phyloP scores from a whole-genome alignment of 1,140 invertebrate genomes.

The Ips typographus region DNA sequence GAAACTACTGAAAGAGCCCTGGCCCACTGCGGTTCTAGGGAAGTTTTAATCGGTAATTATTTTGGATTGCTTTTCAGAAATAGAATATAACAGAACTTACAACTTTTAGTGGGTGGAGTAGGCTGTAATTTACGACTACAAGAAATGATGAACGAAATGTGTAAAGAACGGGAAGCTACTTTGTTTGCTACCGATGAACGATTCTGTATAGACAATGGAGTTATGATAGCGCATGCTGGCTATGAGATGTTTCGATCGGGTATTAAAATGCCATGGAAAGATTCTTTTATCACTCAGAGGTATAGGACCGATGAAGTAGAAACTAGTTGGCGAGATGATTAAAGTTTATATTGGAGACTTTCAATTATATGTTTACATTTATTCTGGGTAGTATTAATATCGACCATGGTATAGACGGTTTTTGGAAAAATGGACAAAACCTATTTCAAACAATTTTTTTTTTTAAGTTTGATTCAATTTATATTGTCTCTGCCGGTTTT shows the following conservation, averaged over 20 bases:
- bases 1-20: slow-evolving; percentile 99
- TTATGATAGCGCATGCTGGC: slow-evolving; percentile 99
- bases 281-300: slow-evolving; percentile 90
- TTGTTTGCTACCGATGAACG: slow-evolving; percentile 83
- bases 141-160: slow-evolving; percentile 98
- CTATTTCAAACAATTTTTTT: no score
- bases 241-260: slow-evolving; percentile 80
- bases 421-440: no score
- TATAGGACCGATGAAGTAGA: slow-evolving; percentile 94
- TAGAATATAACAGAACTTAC: neutral
- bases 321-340: slow-evolving; percentile 82
- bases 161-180: slow-evolving; percentile 83
- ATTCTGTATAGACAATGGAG: slow-evolving; percentile 99
- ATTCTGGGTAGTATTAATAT: no score
- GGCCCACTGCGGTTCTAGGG: slow-evolving; percentile 90
- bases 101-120: slow-evolving; percentile 72
- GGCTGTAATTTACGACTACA: slow-evolving; percentile 93
- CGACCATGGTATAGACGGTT: no score
- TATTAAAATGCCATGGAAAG: slow-evolving; percentile 72
- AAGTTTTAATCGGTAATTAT: slow-evolving; percentile 67
- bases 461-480: no score
- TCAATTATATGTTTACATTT: no score
- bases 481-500: no score
- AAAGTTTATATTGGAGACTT: slow-evolving; percentile 14
- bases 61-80: neutral